Conservation (phyloP, 2,888 invertebrate species). For the Petrophora chlorosata region DNA sequence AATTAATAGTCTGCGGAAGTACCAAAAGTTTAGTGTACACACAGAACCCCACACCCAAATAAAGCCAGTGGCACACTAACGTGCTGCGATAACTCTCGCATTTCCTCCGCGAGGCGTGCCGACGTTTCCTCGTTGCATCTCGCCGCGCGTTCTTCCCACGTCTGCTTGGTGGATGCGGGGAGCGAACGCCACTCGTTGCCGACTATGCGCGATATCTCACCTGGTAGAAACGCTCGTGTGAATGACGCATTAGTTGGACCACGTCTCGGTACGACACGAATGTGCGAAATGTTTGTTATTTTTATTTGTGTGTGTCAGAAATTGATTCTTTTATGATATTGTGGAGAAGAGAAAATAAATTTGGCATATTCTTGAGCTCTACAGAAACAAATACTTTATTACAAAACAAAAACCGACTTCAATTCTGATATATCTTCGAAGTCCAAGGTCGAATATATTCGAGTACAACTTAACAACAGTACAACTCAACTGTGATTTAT, state of each 20-base stretch:
- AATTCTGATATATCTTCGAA: no score
- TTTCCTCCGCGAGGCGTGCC: conserved; percentile 84
- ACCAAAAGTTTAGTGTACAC: background rate
- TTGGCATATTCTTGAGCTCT: no score
- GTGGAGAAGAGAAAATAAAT: no score
- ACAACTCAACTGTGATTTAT: no score
- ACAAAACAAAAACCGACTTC: no score
- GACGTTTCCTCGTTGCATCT: conserved; percentile 94
- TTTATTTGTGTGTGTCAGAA: background rate
- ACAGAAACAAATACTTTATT: no score
- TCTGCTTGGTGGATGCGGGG: conserved; percentile 93
- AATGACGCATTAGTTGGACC: conserved; percentile 6
- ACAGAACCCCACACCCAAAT: background rate
- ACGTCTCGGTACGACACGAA: conserved; percentile 2
- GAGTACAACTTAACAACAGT: no score
- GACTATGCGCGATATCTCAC: conserved; percentile 88
- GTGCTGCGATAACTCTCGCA: conserved; percentile 70
- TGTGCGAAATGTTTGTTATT: background rate
- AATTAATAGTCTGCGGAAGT: no score
- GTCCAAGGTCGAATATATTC: no score
- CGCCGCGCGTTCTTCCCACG: conserved; percentile 96
- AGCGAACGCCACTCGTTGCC: conserved; percentile 97
- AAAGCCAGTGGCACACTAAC: conserved; percentile 50
- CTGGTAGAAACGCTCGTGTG: conserved; percentile 43
- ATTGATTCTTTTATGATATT: no score